These are phyloP conservation scores for Acheta domesticus DNA, from an alignment of 2,888 invertebrate genomes.

Conservation along the genomic window DNA sequence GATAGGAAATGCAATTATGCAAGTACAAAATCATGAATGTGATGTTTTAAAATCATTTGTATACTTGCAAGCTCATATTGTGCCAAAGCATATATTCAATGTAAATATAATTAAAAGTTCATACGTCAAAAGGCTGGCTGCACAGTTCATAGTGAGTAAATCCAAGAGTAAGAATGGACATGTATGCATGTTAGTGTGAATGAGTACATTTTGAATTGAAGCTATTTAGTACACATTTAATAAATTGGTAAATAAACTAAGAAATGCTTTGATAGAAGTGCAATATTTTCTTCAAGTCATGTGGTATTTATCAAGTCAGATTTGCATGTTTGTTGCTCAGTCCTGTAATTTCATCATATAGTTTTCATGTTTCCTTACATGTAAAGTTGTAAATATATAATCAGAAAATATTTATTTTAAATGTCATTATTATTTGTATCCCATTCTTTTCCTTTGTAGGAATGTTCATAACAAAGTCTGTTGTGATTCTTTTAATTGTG, in stretches of 20 bases:
- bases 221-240: constrained; percentile 25
- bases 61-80: neutral
- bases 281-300: constrained; percentile 25
- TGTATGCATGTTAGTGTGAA: constrained; percentile 11
- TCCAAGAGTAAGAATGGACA: constrained; percentile 20
- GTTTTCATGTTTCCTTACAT: constrained; percentile 33
- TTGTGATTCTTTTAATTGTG: too few species aligned
- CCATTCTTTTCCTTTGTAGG: neutral
- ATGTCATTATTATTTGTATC: constrained; percentile 3
- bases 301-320: constrained; percentile 21
- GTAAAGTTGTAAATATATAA: constrained; percentile 35
- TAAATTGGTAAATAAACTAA: constrained; percentile 23
- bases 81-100: constrained; percentile 18
- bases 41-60: neutral
- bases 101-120: neutral
- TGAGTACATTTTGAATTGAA: constrained; percentile 22
- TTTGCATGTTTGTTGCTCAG: constrained; percentile 32
- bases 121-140: neutral
- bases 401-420: constrained; percentile 18
- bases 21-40: constrained; percentile 6
- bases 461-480: too few species aligned
- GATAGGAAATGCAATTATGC: constrained; percentile 2
- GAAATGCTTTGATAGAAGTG: constrained; percentile 31
- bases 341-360: constrained; percentile 28
- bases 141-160: constrained; percentile 4